Evolutionary conservation across 2,888 invertebrate genomes (phyloP).

Genomic region (Lamellibrachia columna): DNA sequence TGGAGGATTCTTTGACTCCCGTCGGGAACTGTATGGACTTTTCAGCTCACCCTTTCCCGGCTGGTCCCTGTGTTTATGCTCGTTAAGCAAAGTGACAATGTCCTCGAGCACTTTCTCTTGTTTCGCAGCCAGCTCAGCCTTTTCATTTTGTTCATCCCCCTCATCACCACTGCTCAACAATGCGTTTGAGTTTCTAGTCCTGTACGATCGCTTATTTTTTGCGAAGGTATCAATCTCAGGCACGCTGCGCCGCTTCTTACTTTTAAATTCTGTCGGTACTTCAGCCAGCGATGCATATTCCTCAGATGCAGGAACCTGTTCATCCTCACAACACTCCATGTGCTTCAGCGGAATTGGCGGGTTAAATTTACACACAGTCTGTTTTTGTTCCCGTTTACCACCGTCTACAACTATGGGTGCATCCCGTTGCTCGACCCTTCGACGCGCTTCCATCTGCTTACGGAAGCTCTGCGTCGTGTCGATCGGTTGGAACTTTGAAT

Average conservation of each 20-base stretch:
- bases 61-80: background rate
- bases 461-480: slow-evolving; percentile 53
- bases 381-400: background rate
- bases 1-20: slow-evolving; percentile 14
- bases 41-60: background rate
- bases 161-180: slow-evolving; percentile 50
- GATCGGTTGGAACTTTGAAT: slow-evolving; percentile 38
- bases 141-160: slow-evolving; percentile 39
- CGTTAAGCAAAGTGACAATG: background rate
- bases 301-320: background rate
- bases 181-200: slow-evolving; percentile 39
- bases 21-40: background rate
- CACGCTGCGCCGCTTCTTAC: slow-evolving; percentile 50
- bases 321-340: slow-evolving; percentile 17
- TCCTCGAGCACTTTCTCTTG: slow-evolving; percentile 18
- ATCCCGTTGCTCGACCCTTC: slow-evolving; percentile 32
- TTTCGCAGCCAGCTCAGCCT: slow-evolving; percentile 20
- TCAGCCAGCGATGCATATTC: slow-evolving; percentile 48
- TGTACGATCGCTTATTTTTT: slow-evolving; percentile 28
- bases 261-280: slow-evolving; percentile 48
- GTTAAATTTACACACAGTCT: background rate
- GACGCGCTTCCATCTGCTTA: slow-evolving; percentile 57
- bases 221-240: slow-evolving; percentile 37
- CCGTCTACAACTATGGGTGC: slow-evolving; percentile 8
- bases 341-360: background rate